A percentile compares a stretch with the other conserved stretches of the same genome.
Conservation (phyloP, 2,113 vertebrate genomes). For the Leuciscus idus region DNA sequence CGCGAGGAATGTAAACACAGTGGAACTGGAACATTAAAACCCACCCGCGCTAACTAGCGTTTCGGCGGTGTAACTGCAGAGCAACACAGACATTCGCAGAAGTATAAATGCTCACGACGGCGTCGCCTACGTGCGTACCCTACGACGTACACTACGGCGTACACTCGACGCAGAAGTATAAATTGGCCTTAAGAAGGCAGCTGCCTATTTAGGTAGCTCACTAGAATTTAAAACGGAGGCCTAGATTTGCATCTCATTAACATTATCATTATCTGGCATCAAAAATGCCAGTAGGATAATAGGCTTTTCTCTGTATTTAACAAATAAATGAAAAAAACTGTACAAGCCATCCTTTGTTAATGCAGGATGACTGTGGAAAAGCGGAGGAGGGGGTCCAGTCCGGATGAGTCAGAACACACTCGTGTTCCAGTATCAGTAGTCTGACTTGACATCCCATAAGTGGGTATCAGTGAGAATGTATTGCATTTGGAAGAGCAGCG, state of each 20-base stretch:
- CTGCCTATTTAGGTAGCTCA: background rate
- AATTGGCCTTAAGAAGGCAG: too few relatives aligned
- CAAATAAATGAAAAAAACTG: background rate
- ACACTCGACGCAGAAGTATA: too few relatives aligned
- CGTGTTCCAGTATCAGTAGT: background rate
- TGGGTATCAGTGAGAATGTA: background rate
- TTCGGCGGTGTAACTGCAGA: too few relatives aligned
- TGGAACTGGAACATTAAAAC: too few relatives aligned
- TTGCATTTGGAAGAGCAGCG: slow-evolving; percentile 26
- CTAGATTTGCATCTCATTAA: background rate
- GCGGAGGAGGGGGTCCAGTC: background rate
- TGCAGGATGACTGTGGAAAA: background rate
- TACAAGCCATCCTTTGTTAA: background rate
- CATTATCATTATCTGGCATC: background rate
- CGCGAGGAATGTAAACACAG: too few relatives aligned
- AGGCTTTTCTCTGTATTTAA: background rate
- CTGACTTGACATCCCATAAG: background rate
- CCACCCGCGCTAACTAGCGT: too few relatives aligned
- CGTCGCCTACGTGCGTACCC: too few relatives aligned
- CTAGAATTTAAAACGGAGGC: background rate
- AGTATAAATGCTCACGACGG: too few relatives aligned
- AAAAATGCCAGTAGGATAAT: background rate
- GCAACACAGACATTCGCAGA: too few relatives aligned
- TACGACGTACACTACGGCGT: too few relatives aligned
- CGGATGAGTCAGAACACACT: background rate